Conservation (phyloP, 2,113 vertebrate species). For the Malaclemys terrapin region DNA sequence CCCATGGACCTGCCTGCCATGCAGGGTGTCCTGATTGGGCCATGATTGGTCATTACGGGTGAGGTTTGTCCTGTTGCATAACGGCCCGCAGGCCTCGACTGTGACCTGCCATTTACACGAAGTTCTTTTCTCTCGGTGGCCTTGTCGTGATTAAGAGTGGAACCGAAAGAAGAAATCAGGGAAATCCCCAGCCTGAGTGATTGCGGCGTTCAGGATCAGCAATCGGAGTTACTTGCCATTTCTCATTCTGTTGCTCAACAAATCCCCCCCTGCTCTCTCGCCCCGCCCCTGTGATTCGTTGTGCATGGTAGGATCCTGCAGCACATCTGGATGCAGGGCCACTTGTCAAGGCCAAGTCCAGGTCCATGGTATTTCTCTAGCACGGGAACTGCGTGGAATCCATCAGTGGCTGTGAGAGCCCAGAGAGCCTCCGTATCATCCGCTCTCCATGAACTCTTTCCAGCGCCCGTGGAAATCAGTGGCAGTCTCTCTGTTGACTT, state of each 20-base stretch:
- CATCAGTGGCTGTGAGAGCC: background rate
- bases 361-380: background rate
- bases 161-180: accelerated
- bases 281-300: background rate
- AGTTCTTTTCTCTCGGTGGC: background rate
- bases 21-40: accelerated
- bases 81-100: accelerated
- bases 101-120: background rate
- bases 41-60: accelerated
- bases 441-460: background rate
- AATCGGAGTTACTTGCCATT: background rate
- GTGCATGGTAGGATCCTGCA: background rate
- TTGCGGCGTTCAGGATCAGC: background rate
- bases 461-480: background rate
- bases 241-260: background rate
- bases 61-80: background rate
- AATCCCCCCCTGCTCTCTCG: background rate
- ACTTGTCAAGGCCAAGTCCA: background rate
- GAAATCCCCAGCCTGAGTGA: background rate
- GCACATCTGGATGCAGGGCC: background rate
- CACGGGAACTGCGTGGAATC: background rate
- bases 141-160: conserved; percentile 35
- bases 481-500: background rate
- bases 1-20: accelerated
- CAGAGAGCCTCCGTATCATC: too few species aligned